Evolutionary conservation across 2,888 invertebrate species (phyloP), one percentile per base, ranked within the genome.

Genomic region (Pyrgus malvae): DNA sequence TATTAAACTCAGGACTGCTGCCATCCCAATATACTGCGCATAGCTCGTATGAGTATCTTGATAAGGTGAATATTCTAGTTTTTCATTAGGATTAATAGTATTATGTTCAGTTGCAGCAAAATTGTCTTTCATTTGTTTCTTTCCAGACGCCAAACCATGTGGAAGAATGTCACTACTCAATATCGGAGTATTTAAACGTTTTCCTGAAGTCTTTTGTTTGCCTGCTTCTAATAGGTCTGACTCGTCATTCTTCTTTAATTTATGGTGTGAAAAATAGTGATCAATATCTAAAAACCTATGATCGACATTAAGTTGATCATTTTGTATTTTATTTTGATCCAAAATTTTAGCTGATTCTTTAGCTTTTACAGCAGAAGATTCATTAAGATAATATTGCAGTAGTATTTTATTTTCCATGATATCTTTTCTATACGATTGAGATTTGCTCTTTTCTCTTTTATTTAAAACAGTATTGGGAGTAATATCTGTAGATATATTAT

Each of bases 1-100:
- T 38, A 92, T 92, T 41, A 92, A 87, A 23, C 87, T 83, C 48
- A 91, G 80, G 31, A 93, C 91, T 55, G 93, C 82, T 70, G 91
- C 91, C 7, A 84, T 92, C 50, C 90, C 93, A 74, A 91, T 91
- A 66, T 86, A 91, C 65, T 77, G 81, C 17, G 78, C 82, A 59
- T 80, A 85, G 61, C 67, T 77, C 35, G 70, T 78, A 57, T 78
- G 72, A 45, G 76, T 64, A 11, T 83, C 77, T 61, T 80, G 79
- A 61, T 81, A 88, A 44, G 82, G 80, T 16, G 86, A 85, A 64
- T 77, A 85, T 66, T 85, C 81, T 23, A 76, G 74, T 69, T 76
- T 85, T 17, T 81, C 79, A 64, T 80, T 84, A 29, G 78, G 65
- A 69, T 76, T 74, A 49, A 65, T 67, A 50, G 74, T 72, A 48